Conservation (phyloP, 2,113 vertebrate genomes). For the Castor canadensis region DNA sequence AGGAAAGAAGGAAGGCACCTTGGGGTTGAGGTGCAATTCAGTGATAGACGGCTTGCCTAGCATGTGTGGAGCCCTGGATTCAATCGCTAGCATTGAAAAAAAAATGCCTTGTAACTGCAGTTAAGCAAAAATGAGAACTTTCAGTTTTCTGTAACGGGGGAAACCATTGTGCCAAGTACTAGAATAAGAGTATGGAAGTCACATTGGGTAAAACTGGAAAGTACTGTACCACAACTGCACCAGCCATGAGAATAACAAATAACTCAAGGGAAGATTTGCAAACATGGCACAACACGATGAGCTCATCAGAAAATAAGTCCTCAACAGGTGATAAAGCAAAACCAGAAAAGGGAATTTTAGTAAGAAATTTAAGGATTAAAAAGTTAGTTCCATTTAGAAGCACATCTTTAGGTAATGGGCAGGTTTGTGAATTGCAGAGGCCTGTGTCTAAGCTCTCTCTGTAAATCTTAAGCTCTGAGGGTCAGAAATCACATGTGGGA, state of each 20-base stretch:
- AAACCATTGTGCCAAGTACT: neutral
- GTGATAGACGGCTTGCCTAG: too few species aligned
- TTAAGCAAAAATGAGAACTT: neutral
- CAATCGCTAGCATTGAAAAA: neutral
- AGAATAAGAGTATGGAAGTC: neutral
- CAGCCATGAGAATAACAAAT: neutral
- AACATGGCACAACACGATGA: neutral
- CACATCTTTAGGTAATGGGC: neutral
- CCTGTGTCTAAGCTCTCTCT: neutral
- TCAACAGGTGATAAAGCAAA: neutral
- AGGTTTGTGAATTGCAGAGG: neutral
- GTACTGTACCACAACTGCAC: neutral
- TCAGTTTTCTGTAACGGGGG: neutral
- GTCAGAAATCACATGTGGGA: neutral
- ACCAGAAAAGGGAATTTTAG: neutral
- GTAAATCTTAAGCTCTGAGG: neutral
- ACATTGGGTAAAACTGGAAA: neutral
- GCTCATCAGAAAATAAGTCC: neutral
- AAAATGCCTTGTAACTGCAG: neutral
- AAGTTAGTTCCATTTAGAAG: neutral
- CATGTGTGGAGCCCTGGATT: neutral
- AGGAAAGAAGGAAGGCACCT: conserved; percentile 8
- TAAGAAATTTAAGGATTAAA: neutral
- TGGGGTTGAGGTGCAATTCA: neutral
- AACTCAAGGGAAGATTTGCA: neutral